Base-by-base conservation (phyloP, 37 sponge, comb jelly and placozoan species). In the Ephydatia muelleri region DNA sequence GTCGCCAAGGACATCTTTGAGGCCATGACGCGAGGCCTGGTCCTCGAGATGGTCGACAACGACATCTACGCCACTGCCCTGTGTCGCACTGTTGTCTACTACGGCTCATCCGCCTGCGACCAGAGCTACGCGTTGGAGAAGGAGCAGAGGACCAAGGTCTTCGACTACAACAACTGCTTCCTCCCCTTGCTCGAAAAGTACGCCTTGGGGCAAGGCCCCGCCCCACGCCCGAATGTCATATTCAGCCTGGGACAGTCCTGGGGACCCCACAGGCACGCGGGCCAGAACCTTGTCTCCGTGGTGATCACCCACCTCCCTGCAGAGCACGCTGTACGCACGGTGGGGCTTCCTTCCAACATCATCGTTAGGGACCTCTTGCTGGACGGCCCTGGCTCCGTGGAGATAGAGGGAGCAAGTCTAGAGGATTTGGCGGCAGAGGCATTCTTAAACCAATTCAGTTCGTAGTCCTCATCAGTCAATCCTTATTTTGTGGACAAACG, bases 171-270 rank as follows among this genome's bases (percentile, higher is more conserved):
- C 49, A 28, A 67, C 26, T 38, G 40, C 29, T 94, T 94, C 82
- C 84, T 74, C 11, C 75, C 83, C 0, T 49, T 78, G 31, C 76
- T 94, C 28, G 85, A 88, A 31, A 80, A 82, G 30, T 80, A 83
- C 37, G 74, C 73, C 33, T 71, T 73, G 29, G 38, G 38, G 38
- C 76, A 79, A 25, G 84, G 80, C 28, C 72, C 73, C 5, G 37
- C 70, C 12, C 96, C 96, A 21, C 83, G 72, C 32, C 88, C 96
- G 0, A 68, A 79, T 57, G 76, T 91, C 31, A 67, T 88, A 30
- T 72, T 96, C 67, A 83, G 89, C 21, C 82, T 96, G 11, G 93
- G 96, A 26, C 92, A 96, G 70, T 78, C 82, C 9, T 96, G 96
- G 96, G 93, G 91, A 34, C 91, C 80, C 38, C 78, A 77, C 28